These are phyloP conservation scores for Euwallacea fornicatus DNA, from an alignment of 1,140 invertebrate species.

Conservation along the genomic window DNA sequence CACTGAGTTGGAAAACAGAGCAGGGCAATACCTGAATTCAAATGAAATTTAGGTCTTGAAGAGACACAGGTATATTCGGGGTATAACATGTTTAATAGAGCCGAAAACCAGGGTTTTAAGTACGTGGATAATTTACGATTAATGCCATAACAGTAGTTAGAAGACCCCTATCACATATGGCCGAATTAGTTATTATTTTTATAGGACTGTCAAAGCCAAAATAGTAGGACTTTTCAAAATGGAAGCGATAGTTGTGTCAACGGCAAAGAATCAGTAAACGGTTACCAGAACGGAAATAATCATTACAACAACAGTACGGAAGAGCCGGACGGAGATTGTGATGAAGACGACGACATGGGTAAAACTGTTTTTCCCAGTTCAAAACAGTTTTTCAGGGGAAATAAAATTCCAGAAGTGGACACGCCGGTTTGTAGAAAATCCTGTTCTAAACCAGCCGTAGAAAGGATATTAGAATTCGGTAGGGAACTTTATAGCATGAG, in stretches of 20 bases:
- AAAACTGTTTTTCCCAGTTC: neutral
- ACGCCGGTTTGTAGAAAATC: conserved; percentile 62
- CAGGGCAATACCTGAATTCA: no score
- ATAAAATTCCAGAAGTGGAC: conserved; percentile 54
- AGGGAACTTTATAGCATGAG: conserved; percentile 90
- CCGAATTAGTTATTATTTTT: neutral
- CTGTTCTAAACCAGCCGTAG: conserved; percentile 77
- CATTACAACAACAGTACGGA: conserved; percentile 39
- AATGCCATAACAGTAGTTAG: no score
- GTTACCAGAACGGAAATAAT: conserved; percentile 69
- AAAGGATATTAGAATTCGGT: conserved; percentile 91
- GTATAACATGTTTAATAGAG: no score
- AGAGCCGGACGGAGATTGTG: conserved; percentile 40
- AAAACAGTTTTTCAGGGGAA: no score
- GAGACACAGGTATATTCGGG: no score
- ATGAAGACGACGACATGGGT: conserved; percentile 70
- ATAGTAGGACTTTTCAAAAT: conserved; percentile 43
- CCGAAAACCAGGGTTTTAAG: no score
- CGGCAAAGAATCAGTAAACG: conserved; percentile 55
- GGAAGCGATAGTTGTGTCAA: conserved; percentile 48
- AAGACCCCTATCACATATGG: no score
- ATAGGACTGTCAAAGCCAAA: conserved; percentile 27
- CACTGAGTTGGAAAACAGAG: no score
- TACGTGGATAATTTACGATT: no score
- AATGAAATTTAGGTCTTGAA: no score